These are phyloP conservation scores for Leptodactylus fallax DNA, from an alignment of 2,797 vertebrate species.

Conservation along the genomic window DNA sequence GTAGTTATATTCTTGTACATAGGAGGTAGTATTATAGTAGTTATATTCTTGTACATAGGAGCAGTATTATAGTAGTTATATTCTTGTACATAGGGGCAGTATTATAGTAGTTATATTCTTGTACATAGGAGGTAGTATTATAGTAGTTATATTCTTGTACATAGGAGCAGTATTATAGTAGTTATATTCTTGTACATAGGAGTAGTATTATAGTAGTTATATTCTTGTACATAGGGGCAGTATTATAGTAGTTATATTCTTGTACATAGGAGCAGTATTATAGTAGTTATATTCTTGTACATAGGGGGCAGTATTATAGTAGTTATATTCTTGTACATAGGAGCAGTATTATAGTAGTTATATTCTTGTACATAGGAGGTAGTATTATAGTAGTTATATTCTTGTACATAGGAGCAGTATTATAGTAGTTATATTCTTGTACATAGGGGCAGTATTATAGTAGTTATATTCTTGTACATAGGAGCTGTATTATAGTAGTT, in stretches of 20 bases:
- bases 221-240: conserved; percentile 10
- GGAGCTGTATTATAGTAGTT: conserved; percentile 7
- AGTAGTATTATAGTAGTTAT: conserved; percentile 17
- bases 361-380: neutral
- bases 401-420: neutral
- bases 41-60: neutral
- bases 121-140: conserved; percentile 9
- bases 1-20: neutral
- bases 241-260: conserved; percentile 25
- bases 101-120: conserved; percentile 19
- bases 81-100: neutral
- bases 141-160: conserved; percentile 6
- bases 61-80: conserved; percentile 23
- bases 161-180: conserved; percentile 5
- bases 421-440: neutral
- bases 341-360: neutral
- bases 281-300: conserved; percentile 11
- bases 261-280: conserved; percentile 11
- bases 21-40: too few relatives aligned
- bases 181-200: conserved; percentile 6
- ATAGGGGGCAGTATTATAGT: too few relatives aligned
- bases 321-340: too few relatives aligned
- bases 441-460: conserved; percentile 1
- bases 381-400: neutral
- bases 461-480: conserved; percentile 10